Percentiles rank a stretch among this genome's conserved stretches.
Conservation (phyloP, 2,113 vertebrate species). For the Heterochromis multidens region DNA sequence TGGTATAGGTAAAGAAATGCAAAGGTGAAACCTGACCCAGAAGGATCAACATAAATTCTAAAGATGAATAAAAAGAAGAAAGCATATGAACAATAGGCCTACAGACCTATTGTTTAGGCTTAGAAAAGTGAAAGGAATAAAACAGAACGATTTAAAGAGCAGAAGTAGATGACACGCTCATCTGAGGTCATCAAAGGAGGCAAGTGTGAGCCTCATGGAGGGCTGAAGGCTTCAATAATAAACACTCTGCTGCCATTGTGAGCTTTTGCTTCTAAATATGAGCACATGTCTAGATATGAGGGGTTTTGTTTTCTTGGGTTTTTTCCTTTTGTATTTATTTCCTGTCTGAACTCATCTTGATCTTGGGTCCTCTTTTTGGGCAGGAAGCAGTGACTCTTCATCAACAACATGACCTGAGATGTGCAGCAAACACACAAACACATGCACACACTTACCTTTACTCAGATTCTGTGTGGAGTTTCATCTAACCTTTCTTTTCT, state of each 20-base stretch:
- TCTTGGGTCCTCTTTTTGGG: not conserved
- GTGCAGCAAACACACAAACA: not conserved
- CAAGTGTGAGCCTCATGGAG: not conserved
- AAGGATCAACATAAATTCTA: not conserved
- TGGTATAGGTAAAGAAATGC: not conserved
- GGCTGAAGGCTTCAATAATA: constrained; percentile 9
- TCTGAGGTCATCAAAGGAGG: not conserved
- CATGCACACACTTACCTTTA: not conserved
- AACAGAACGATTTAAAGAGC: not conserved
- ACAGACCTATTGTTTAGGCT: not conserved
- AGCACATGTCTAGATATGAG: not conserved
- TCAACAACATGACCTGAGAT: not conserved
- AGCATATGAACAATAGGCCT: not conserved
- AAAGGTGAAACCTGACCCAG: not conserved
- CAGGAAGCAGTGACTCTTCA: not conserved
- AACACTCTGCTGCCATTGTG: not conserved
- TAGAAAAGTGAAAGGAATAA: not conserved
- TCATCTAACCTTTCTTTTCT: too few relatives aligned
- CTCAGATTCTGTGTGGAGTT: too few relatives aligned
- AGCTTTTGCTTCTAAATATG: not conserved
- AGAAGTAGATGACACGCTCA: not conserved
- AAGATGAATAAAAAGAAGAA: not conserved
- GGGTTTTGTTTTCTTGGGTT: not conserved
- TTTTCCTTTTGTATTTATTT: not conserved
- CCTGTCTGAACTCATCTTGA: not conserved